Base-by-base conservation (phyloP, 1,140 invertebrate species). In the Pseudoatta argentina region DNA sequence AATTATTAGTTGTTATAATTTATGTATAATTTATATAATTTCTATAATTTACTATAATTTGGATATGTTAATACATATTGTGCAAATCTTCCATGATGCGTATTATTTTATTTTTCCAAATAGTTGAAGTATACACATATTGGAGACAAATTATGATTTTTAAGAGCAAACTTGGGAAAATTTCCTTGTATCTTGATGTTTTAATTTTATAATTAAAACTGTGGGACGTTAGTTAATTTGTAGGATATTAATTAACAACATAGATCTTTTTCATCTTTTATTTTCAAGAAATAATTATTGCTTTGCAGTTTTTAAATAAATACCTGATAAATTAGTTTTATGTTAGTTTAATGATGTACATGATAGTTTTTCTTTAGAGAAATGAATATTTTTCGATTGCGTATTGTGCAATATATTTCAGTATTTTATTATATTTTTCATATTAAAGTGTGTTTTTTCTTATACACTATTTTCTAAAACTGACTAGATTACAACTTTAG, bases 1-100 rank as follows among this genome's bases (percentile, higher is more conserved):
- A 97, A 96, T 89, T 86, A 79, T 86, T 86, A 82, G 12, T 21
- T 72, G 14, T 34, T 73, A 61, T 44, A 48, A 72, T 18, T 73
- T 77, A 39, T 39, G 34, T 39, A 39, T 39, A 39, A 7, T 39
- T 39, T 44, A 44, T 44, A 44, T 44, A 44, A 34, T 34, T 6
- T 34, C 0, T 34, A 34, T 44, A 44, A 44, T 44, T 39, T 44
- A 51, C 59, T 73, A 48, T 73, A 61, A 83, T 63, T 64, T 12
- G 5, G 7, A 34, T 63, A 24, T 63, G 27, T 51, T 76, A 85
- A 75, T 85, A 76, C 12, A 85, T 64, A 7, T 21, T 24, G n/a
- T 53, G 55, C 85, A 34, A 63, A 6, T 76, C 18, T n/a, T 24
- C 7, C 0, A 27, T n/a, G 5, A 24, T 82, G 4, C 1, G 12